Evolutionary conservation across 2,888 invertebrate genomes (phyloP), one percentile per base, ranked within the genome.

Genomic region (Eledone cirrhosa): DNA sequence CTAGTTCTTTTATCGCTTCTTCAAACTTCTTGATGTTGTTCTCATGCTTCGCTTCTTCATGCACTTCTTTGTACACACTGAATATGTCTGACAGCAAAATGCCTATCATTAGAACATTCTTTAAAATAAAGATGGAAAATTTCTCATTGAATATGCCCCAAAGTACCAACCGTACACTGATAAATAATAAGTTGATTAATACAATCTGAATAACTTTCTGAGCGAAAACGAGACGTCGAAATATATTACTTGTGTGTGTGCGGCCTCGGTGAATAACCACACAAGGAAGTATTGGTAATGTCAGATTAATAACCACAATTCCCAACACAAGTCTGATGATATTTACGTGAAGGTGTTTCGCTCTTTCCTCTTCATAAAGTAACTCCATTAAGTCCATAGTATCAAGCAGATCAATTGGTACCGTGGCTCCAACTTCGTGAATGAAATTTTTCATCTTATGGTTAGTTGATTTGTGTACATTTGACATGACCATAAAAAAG

Each of bases 371-470:
- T 69, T 69, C 69, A 13, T 69, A 69, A 22, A 69, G 41, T 22
- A 69, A 41, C 19, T 69, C 69, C 33, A 69, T 33, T 33, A 69
- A 41, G 33, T 69, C 69, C 69, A 69, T 69, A 2, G 69, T 69
- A 33, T 69, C 69, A 11, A 67, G 41, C 22, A 69, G 31, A n/a
- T 69, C 69, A 41, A 69, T 69, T 41, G 69, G 31, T 41, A 69
- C 69, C 5, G 69, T 69, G 33, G 69, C 69, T 16, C 69, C 69
- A 27, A 69, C 69, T 69, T 69, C 69, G n/a, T 69, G 69, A n/a
- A 69, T 69, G 41, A 69, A 69, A 33, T 41, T 69, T 13, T 69
- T 69, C 69, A 69, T 69, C n/a, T 69, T 69, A 4, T 22, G 27
- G 33, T 7, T 69, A 11, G 41, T 41, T 0, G 69, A 69, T 69